Evolutionary conservation across 2,888 invertebrate species (phyloP), one percentile per base, ranked within the genome.

Genomic region (Bombylius discolor): DNA sequence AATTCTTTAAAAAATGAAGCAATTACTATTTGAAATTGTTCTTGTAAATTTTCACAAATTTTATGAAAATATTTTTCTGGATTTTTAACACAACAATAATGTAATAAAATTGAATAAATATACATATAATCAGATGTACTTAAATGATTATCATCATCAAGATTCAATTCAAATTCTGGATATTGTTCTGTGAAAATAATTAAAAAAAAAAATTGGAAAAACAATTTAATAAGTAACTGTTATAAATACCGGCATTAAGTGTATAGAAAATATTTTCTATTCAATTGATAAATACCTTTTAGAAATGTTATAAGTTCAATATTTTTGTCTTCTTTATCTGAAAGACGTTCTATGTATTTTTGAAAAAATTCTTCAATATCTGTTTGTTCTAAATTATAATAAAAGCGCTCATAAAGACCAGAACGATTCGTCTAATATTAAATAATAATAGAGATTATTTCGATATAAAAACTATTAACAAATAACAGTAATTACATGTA

Each of bases 81-180:
- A 55, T 59, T 58, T 58, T 66, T 66, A 0, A 74, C 67, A 55
- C 74, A 74, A 5, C 67, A 66, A 58, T 67, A 72, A 57, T 73
- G 73, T 53, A 74, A 59, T 0, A 74, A 58, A 6, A 74, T 56
- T 0, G 73, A 70, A 57, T 71, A 74, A 2, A 68, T 64, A 55
- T 69, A 72, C 5, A 72, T 52, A 53, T 70, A 70, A 51, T 74
- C 74, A 0, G 61, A 54, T 0, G 64, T 55, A 33, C 64, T 64
- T 0, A 72, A 44, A 3, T 58, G 60, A 14, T 66, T 65, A 8
- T 64, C 59, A 56, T 63, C 62, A 57, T 70, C 68, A 3, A 65
- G 55, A 42, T 64, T 61, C 0, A 65, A 59, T 7, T 63, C 58
- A 52, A 70, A 72, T 1, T 64, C 59, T 0, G 71, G 66, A 62